phyloP scores from a whole-genome alignment of 2,888 invertebrate species.

The Eulithis testata region DNA sequence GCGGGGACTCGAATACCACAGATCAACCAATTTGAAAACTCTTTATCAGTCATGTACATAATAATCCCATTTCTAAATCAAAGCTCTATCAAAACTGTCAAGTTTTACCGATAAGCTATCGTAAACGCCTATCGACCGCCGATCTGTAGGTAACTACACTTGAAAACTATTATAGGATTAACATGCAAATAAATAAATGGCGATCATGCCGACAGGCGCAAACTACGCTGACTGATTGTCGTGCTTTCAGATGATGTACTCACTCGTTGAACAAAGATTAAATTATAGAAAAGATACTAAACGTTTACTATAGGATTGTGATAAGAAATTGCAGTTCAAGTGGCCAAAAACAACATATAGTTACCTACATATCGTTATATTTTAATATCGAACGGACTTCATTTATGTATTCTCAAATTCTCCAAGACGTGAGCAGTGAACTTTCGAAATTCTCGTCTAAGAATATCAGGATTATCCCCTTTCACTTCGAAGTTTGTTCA shows the following conservation, averaged over 20 bases:
- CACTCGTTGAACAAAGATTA: not conserved
- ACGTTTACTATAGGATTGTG: too few species aligned
- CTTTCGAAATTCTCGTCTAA: too few species aligned
- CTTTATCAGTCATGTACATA: not conserved
- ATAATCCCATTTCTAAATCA: conserved; percentile 8
- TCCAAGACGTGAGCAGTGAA: too few species aligned
- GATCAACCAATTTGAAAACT: not conserved
- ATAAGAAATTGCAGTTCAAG: too few species aligned
- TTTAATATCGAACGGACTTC: too few species aligned
- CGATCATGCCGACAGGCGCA: not conserved
- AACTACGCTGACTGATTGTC: not conserved
- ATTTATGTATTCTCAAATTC: too few species aligned
- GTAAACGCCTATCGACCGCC: conserved; percentile 1
- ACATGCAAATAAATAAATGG: conserved; percentile 1
- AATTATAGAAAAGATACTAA: too few species aligned
- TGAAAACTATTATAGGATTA: conserved; percentile 4
- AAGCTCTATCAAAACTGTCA: conserved; percentile 9
- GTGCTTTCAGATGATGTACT: not conserved
- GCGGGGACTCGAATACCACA: not conserved
- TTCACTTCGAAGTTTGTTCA: not conserved
- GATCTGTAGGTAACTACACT: conserved; percentile 19
- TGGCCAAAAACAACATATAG: too few species aligned
- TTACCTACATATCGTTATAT: too few species aligned
- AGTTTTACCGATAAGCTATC: conserved; percentile 13
- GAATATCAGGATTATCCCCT: too few species aligned